These are phyloP conservation scores for Strix uralensis DNA, from an alignment of 2,113 vertebrate genomes.

Conservation along the genomic window DNA sequence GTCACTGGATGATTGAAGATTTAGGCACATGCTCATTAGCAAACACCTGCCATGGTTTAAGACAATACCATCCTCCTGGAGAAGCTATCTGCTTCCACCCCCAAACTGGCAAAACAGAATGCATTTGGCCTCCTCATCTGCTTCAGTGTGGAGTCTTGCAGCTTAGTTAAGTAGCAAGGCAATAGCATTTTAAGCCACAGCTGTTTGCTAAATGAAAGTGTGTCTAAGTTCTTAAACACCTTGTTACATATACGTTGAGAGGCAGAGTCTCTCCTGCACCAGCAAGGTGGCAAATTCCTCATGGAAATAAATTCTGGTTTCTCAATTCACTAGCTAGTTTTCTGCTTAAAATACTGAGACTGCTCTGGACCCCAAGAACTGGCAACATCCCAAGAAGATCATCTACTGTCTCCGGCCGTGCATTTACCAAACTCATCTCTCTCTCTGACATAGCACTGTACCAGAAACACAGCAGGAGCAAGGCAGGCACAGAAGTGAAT, in stretches of 20 bases:
- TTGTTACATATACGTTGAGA: neutral
- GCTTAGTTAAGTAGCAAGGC: neutral
- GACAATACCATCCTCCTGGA: neutral
- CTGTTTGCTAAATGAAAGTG: slow-evolving; percentile 46
- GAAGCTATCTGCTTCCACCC: neutral
- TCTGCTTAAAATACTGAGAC: neutral
- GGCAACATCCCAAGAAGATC: neutral
- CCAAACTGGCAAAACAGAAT: neutral
- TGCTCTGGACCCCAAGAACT: neutral
- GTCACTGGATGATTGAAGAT: neutral
- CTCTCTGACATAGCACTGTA: neutral
- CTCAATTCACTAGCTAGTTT: slow-evolving; percentile 30
- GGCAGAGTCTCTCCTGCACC: neutral
- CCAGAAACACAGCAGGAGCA: neutral
- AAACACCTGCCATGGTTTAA: neutral
- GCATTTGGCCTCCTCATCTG: neutral
- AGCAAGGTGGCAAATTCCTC: slow-evolving; percentile 46
- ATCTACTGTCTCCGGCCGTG: neutral
- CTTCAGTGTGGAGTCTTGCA: neutral
- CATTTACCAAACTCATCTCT: neutral
- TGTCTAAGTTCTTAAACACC: slow-evolving; percentile 46
- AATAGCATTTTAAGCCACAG: slow-evolving; percentile 22
- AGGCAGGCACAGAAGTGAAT: neutral
- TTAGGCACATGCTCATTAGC: neutral
- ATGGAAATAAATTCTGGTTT: slow-evolving; percentile 39